Percentiles rank a stretch among this genome's conserved stretches.
Conservation (phyloP, 2,888 invertebrate genomes). For the Aleiodes testaceus region DNA sequence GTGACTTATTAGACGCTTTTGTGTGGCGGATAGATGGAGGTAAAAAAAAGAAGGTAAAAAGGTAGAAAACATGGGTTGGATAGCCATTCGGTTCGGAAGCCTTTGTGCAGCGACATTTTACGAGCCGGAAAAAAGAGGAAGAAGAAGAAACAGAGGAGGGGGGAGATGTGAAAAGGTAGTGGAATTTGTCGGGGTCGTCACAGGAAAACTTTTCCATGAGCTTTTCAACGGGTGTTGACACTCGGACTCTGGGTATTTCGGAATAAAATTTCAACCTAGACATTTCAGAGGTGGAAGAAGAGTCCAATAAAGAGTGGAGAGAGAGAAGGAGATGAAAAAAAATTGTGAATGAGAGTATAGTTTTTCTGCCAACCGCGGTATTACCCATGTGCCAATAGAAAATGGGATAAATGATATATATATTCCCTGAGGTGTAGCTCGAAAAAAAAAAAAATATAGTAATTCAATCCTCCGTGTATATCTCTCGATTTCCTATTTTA, state of each 20-base stretch:
- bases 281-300: conserved; percentile 11
- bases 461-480: conserved; percentile 50
- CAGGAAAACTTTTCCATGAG: conserved; percentile 27
- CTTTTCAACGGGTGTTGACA: conserved; percentile 28
- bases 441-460: conserved; percentile 45
- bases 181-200: conserved; percentile 34
- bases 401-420: conserved; percentile 22
- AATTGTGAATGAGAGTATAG: neutral
- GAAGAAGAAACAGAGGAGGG: conserved; percentile 19
- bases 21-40: conserved; percentile 25
- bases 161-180: conserved; percentile 9
- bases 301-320: neutral
- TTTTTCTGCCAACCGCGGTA: conserved; percentile 5
- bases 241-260: conserved; percentile 25
- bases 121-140: conserved; percentile 30
- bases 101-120: conserved; percentile 36
- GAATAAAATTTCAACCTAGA: conserved; percentile 25
- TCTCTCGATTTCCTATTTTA: conserved; percentile 44
- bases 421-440: conserved; percentile 44
- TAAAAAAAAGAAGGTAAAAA: conserved; percentile 18
- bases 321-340: neutral
- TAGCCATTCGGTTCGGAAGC: conserved; percentile 32
- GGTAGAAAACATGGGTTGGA: conserved; percentile 30
- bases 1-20: conserved; percentile 32
- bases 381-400: neutral